A percentile compares a stretch with the other conserved stretches of the same genome.
phyloP scores from a whole-genome alignment of 2,797 vertebrate species.

The Acomys russatus region DNA sequence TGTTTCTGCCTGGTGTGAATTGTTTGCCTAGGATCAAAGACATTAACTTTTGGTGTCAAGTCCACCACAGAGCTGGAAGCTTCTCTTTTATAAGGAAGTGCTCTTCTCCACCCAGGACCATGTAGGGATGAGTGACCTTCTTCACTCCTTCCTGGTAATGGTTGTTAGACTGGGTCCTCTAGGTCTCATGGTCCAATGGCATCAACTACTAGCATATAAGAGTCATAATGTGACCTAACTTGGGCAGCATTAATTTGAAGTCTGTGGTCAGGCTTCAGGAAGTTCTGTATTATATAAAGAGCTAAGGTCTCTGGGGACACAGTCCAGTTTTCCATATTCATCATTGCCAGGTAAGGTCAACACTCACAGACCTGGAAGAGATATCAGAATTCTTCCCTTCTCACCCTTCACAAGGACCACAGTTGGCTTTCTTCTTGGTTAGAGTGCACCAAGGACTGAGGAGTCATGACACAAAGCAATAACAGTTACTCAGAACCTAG shows the following conservation, averaged over 20 bases:
- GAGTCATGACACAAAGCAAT: not conserved
- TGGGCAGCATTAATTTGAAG: not conserved
- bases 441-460: not conserved
- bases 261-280: not conserved
- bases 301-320: not conserved
- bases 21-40: not conserved
- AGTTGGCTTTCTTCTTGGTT: not conserved
- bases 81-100: not conserved
- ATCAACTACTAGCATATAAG: not conserved
- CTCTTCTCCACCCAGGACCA: not conserved
- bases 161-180: rapidly evolving
- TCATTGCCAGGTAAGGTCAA: not conserved
- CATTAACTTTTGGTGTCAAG: not conserved
- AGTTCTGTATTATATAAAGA: not conserved
- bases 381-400: not conserved
- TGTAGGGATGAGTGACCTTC: not conserved
- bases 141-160: not conserved
- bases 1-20: not conserved
- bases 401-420: not conserved
- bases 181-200: not conserved
- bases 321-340: not conserved
- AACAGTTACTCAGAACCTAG: not conserved
- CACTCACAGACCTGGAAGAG: not conserved
- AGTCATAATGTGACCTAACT: not conserved
- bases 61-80: not conserved